A percentile compares a stretch with the other conserved stretches of the same genome.
Conservation (phyloP, 2,888 invertebrate genomes). For the Empis stercorea region DNA sequence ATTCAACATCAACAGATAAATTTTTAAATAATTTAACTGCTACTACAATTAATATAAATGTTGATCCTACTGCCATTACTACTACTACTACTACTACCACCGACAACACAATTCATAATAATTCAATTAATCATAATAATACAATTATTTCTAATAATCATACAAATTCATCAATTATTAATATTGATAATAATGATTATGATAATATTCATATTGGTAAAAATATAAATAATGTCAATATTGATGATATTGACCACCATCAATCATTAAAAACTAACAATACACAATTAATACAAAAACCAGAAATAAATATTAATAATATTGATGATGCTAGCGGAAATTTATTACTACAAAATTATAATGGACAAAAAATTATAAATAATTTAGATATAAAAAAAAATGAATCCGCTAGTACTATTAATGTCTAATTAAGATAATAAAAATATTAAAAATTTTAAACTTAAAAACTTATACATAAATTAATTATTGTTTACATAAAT, state of each 20-base stretch:
- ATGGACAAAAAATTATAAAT: background rate
- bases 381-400: background rate
- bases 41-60: background rate
- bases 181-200: background rate
- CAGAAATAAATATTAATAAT: no score
- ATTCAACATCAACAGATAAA: constrained; percentile 27
- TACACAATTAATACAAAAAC: background rate
- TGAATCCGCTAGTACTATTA: constrained; percentile 11
- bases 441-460: no score
- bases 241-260: constrained; percentile 5
- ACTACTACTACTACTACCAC: no score
- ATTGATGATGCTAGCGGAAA: no score
- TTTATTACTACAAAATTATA: background rate
- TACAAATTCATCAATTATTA: background rate
- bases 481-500: no score
- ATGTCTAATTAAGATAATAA: constrained; percentile 6
- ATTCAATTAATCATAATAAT: background rate
- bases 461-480: no score
- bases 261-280: background rate
- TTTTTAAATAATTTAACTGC: constrained; percentile 25
- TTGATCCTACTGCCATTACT: no score
- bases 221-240: background rate
- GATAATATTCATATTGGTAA: background rate
- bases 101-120: background rate
- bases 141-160: background rate